Percentiles rank a stretch among this genome's conserved stretches.
phyloP scores from a whole-genome alignment of 1,140 invertebrate genomes.

The Achatina immaculata region DNA sequence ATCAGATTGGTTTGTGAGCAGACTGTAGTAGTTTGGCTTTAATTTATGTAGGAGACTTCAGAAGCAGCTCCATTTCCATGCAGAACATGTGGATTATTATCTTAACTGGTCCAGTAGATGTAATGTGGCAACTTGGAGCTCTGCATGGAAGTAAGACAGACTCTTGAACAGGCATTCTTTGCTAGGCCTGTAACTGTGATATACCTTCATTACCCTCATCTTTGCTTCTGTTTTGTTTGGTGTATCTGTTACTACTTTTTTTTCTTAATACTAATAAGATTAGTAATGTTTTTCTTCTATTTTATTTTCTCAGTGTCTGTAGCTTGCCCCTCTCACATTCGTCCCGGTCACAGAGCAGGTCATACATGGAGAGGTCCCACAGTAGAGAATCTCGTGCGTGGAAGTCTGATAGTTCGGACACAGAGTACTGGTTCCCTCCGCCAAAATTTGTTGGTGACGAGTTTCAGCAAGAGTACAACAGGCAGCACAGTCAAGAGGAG shows the following conservation, averaged over 20 bases:
- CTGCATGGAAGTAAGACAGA: too few relatives aligned
- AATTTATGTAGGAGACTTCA: too few relatives aligned
- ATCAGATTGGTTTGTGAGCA: too few relatives aligned
- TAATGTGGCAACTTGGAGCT: too few relatives aligned
- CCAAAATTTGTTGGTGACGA: slow-evolving; percentile 43
- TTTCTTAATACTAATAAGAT: too few relatives aligned
- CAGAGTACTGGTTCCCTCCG: slow-evolving; percentile 48
- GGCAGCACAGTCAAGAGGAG: slow-evolving; percentile 38
- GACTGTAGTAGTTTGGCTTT: too few relatives aligned
- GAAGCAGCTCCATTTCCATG: too few relatives aligned
- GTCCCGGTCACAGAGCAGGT: neutral
- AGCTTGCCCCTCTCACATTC: neutral
- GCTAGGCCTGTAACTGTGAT: too few relatives aligned
- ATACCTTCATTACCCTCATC: neutral
- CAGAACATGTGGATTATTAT: too few relatives aligned
- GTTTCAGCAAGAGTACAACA: slow-evolving; percentile 43
- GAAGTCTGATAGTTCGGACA: slow-evolving; percentile 47
- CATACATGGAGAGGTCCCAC: slow-evolving; percentile 15
- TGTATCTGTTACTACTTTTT: neutral
- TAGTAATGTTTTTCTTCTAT: too few relatives aligned
- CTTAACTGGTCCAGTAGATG: too few relatives aligned
- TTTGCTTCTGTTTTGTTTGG: neutral
- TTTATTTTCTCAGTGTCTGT: neutral
- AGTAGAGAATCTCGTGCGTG: slow-evolving; percentile 32
- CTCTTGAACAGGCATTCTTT: too few relatives aligned